phyloP scores from a whole-genome alignment of 2,888 invertebrate genomes.

The Sphaeridia pumilis region DNA sequence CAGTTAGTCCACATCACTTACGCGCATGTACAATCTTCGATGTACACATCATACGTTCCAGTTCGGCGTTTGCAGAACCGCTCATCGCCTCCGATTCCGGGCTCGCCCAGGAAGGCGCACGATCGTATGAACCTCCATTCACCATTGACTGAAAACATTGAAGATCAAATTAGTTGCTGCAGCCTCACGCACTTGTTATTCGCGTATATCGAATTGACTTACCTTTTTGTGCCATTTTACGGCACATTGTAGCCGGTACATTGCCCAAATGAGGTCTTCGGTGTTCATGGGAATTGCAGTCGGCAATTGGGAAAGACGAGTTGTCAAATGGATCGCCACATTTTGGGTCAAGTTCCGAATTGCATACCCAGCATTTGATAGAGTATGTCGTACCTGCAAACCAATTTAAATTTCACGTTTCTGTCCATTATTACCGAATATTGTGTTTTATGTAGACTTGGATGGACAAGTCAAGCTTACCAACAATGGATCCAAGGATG shows the following conservation, averaged over 20 bases:
- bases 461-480: neutral
- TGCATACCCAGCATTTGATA: conserved; percentile 79
- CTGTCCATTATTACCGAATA: too few relatives aligned
- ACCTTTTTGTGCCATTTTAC: conserved; percentile 86
- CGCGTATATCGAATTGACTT: neutral
- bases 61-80: conserved; percentile 80
- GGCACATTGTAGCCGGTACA: conserved; percentile 68
- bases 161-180: neutral
- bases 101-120: conserved; percentile 82
- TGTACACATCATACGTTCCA: conserved; percentile 83
- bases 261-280: conserved; percentile 45
- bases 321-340: conserved; percentile 89
- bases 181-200: neutral
- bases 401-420: neutral
- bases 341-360: conserved; percentile 76
- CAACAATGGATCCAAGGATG: neutral
- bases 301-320: conserved; percentile 69
- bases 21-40: conserved; percentile 82
- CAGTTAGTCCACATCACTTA: conserved; percentile 11
- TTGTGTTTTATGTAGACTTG: too few relatives aligned
- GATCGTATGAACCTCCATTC: conserved; percentile 78
- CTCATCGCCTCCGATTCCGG: conserved; percentile 79
- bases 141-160: conserved; percentile 54
- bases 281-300: conserved; percentile 50
- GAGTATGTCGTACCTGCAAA: conserved; percentile 39